Evolutionary conservation across 2,888 invertebrate genomes (phyloP).

Genomic region (Mimachlamys varia): DNA sequence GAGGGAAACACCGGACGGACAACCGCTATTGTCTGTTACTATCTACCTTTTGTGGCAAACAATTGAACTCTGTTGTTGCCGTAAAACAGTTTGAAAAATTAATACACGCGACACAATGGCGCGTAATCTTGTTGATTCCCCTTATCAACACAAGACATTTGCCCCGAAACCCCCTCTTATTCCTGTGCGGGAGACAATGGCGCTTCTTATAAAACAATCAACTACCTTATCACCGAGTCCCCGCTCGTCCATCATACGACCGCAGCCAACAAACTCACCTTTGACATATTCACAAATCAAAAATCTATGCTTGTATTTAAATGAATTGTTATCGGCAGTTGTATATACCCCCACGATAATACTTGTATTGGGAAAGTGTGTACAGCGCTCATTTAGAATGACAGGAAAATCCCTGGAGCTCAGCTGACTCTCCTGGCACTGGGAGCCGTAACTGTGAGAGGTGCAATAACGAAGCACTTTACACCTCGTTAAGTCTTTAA

Average conservation of each 20-base stretch:
- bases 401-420: constrained; percentile 30
- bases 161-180: constrained; percentile 1
- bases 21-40: constrained; percentile 5
- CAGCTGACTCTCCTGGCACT: neutral
- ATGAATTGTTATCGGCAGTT: neutral
- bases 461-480: constrained; percentile 8
- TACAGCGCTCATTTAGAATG: neutral
- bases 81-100: neutral
- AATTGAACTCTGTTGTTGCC: constrained; percentile 3
- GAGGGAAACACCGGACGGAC: constrained; percentile 4
- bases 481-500: constrained; percentile 10
- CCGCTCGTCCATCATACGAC: neutral
- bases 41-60: neutral
- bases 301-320: constrained; percentile 26
- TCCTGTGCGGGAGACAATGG: constrained; percentile 21
- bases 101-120: neutral
- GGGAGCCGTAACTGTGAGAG: neutral
- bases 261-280: neutral
- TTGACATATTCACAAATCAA: constrained; percentile 14
- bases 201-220: constrained; percentile 27
- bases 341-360: constrained; percentile 5
- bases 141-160: neutral
- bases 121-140: neutral
- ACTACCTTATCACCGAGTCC: neutral
- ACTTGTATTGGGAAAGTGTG: neutral